A percentile compares a stretch with the other conserved stretches of the same genome.
These are phyloP conservation scores for Avahi laniger DNA, from an alignment of 2,797 vertebrate genomes.

Conservation along the genomic window DNA sequence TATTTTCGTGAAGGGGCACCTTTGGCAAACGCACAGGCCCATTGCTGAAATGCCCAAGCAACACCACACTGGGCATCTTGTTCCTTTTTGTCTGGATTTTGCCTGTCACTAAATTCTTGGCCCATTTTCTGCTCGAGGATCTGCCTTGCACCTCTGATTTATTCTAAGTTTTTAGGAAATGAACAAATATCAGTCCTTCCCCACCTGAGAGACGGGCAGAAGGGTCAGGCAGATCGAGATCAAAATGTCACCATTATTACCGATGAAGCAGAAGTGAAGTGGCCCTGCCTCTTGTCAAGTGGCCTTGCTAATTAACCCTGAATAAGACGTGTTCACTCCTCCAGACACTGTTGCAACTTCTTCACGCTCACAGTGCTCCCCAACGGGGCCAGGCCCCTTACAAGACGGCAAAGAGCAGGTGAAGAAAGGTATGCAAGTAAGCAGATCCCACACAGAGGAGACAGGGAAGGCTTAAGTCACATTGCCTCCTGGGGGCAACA, in stretches of 20 bases:
- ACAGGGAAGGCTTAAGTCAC: neutral
- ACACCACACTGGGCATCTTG: neutral
- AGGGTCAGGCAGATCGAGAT: neutral
- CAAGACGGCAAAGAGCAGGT: neutral
- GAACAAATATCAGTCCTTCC: neutral
- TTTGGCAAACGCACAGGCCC: neutral
- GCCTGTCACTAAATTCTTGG: neutral
- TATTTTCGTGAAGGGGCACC: neutral
- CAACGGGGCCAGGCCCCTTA: neutral
- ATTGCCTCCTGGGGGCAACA: neutral
- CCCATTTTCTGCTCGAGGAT: neutral
- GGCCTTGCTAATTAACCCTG: neutral
- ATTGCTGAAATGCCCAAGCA: neutral
- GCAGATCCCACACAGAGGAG: neutral
- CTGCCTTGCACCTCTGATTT: neutral
- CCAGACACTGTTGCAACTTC: neutral
- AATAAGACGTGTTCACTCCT: neutral
- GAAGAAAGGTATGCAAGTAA: neutral
- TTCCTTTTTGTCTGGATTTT: neutral
- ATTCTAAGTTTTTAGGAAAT: neutral
- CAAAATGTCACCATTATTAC: neutral
- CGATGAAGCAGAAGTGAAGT: neutral
- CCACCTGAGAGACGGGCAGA: neutral
- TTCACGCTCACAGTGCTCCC: neutral
- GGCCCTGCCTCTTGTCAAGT: neutral